phyloP scores from a whole-genome alignment of 2,888 invertebrate genomes.

The Drosophila anceps region DNA sequence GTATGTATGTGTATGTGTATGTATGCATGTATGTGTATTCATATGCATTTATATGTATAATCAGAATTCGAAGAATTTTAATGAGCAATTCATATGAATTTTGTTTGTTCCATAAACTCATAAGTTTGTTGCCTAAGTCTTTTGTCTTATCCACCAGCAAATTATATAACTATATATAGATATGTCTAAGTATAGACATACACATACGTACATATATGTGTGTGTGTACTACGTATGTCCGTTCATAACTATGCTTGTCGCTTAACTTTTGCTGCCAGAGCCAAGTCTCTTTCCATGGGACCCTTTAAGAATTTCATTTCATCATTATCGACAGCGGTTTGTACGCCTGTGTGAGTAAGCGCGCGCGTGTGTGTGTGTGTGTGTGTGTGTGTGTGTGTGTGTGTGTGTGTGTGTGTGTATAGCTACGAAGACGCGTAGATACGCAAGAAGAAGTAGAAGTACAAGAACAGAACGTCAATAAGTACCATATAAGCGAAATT shows the following conservation, averaged over 20 bases:
- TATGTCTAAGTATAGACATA: background rate
- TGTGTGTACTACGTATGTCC: background rate
- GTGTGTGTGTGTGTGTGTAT: constrained; percentile 28
- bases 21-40: no score
- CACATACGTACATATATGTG: background rate
- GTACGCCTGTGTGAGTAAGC: constrained; percentile 2
- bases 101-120: background rate
- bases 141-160: constrained; percentile 18
- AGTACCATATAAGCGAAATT: constrained; percentile 80
- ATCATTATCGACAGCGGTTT: constrained; percentile 57
- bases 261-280: constrained; percentile 26
- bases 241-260: background rate
- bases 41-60: no score
- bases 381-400: constrained; percentile 26
- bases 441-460: constrained; percentile 57
- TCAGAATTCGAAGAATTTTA: no score
- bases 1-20: no score
- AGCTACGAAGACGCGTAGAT: constrained; percentile 53
- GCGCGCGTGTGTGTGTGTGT: constrained; percentile 12
- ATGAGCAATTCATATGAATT: background rate
- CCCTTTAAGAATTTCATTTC: constrained; percentile 72
- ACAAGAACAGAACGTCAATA: constrained; percentile 52
- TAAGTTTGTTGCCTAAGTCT: constrained; percentile 51
- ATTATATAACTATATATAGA: background rate
- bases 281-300: constrained; percentile 39